These are phyloP conservation scores for Aphelenchoides fujianensis DNA, from an alignment of 1,140 invertebrate species.

Conservation along the genomic window DNA sequence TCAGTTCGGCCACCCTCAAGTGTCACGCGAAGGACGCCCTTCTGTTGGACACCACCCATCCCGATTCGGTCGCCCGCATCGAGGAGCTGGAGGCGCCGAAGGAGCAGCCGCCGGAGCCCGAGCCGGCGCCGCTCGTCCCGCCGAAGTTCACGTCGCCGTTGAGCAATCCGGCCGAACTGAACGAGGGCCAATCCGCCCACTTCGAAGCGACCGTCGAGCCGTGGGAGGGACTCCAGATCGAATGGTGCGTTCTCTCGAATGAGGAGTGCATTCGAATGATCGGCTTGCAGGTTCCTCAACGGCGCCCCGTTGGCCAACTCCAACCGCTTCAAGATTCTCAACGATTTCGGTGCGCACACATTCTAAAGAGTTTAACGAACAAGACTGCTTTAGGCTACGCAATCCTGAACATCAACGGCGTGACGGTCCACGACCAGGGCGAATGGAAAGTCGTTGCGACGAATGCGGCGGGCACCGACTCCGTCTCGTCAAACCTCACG, in stretches of 20 bases:
- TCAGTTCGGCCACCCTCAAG: constrained; percentile 75
- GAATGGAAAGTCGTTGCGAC: constrained; percentile 58
- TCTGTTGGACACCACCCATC: constrained; percentile 54
- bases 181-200: constrained; percentile 89
- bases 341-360: constrained; percentile 93
- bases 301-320: constrained; percentile 48
- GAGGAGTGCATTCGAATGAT: too few species aligned
- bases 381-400: too few species aligned
- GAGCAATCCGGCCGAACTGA: constrained; percentile 69
- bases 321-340: constrained; percentile 76
- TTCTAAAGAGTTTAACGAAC: too few species aligned
- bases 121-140: constrained; percentile 53
- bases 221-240: constrained; percentile 91
- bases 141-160: constrained; percentile 54
- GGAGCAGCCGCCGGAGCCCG: constrained; percentile 28
- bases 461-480: constrained; percentile 57
- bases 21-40: constrained; percentile 64
- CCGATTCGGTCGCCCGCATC: constrained; percentile 56
- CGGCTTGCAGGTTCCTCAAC: too few species aligned
- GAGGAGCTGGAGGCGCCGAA: constrained; percentile 30
- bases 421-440: constrained; percentile 62
- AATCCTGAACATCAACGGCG: too few species aligned
- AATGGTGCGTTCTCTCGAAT: too few species aligned
- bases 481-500: constrained; percentile 42
- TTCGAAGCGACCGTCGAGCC: constrained; percentile 93